Evolutionary conservation across 2,797 vertebrate species (phyloP), one percentile per base, ranked within the genome.

Genomic region (Naso thynnoides): DNA sequence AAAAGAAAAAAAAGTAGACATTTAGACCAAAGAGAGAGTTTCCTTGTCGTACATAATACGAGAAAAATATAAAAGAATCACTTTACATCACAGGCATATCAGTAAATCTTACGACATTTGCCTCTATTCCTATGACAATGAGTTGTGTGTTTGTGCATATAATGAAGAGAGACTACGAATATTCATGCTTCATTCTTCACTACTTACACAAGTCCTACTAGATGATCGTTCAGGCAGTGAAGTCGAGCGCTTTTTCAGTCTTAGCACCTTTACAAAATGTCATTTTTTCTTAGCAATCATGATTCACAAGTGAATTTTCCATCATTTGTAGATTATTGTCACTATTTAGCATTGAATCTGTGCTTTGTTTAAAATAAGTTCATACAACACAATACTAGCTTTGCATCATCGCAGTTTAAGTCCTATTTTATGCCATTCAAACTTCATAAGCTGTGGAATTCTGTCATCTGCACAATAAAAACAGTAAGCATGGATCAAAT

Each of bases 181-280:
- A 77, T 74, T 78, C 70, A 82, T 82, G 77, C 77, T 61, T 78
- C 31, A 42, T 39, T 50, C 5, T 41, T 66, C 39, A 49, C 26
- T 23, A 52, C 31, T 75, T 66, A 63, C 55, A 78, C 15, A 57
- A 41, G 66, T 85, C 54, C 33, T 76, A 79, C 61, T 81, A 78
- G 73, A 57, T 75, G 49, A 68, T 8, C 41, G 7, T 57, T 65
- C 70, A 61, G 75, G 73, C 62, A 72, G 66, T 44, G 64, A 73
- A 33, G 52, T n/a, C 58, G 59, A 23, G 31, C 26, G 0, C 4
- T 8, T 29, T 45, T n/a, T 59, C 24, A 0, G 3, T 52, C 31
- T 61, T 62, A 78, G 75, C 80, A 83, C 72, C 78, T 58, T 70
- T 42, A 54, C 54, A 67, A 38, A 44, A 8, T 23, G 21, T 52